Conservation (phyloP, 1,140 invertebrate genomes). For the Asobara japonica region DNA sequence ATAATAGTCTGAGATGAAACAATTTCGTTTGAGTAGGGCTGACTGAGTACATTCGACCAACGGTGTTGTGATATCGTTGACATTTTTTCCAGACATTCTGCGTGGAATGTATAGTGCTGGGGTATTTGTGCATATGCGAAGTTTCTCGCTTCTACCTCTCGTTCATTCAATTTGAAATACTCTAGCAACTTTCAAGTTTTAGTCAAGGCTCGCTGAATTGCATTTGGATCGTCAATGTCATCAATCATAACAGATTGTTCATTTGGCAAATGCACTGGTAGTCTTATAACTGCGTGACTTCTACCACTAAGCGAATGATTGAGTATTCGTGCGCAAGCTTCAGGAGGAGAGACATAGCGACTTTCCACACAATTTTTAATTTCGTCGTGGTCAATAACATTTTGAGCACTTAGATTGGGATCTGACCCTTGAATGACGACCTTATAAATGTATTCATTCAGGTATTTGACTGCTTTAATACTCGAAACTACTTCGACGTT, state of each 20-base stretch:
- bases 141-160: not conserved
- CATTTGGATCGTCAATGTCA: not conserved
- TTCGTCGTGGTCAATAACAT: conserved; percentile 17
- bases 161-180: conserved; percentile 35
- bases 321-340: not conserved
- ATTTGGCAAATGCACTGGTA: conserved; percentile 41
- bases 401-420: conserved; percentile 39
- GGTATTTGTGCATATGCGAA: not conserved
- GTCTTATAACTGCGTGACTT: conserved; percentile 2
- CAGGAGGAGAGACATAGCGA: not conserved
- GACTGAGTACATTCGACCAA: conserved; percentile 25
- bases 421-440: conserved; percentile 24
- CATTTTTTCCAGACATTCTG: not conserved
- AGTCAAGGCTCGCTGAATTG: not conserved
- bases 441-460: not conserved
- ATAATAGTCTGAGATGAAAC: conserved; percentile 30
- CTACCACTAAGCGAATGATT: not conserved
- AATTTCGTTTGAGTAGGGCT: conserved; percentile 33
- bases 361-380: conserved; percentile 8
- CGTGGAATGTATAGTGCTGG: not conserved
- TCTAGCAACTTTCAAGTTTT: conserved; percentile 24
- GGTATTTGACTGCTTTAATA: too few relatives aligned
- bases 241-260: conserved; percentile 34
- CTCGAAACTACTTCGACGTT: too few relatives aligned
- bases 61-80: conserved; percentile 6